Percentiles rank a stretch among this genome's conserved stretches.
Conservation (phyloP, 1,140 invertebrate genomes). For the Drosophila gunungcola region DNA sequence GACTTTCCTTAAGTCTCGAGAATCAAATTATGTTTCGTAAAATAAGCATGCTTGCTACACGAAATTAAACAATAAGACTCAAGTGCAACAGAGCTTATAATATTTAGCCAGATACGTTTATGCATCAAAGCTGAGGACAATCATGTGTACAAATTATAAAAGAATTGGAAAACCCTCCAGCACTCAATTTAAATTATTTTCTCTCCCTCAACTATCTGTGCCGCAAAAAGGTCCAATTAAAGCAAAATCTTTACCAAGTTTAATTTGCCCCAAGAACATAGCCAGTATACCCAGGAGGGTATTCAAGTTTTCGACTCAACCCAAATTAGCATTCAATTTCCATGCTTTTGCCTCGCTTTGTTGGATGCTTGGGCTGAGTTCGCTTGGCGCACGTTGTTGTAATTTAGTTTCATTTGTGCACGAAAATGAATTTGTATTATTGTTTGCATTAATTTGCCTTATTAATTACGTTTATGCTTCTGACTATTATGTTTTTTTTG, state of each 20-base stretch:
- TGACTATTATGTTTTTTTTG: constrained; percentile 52
- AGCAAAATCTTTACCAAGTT: constrained; percentile 19
- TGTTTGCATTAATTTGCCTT: constrained; percentile 84
- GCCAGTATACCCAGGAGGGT: constrained; percentile 38
- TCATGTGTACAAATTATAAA: not conserved
- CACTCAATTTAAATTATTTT: constrained; percentile 13
- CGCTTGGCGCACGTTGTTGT: constrained; percentile 64
- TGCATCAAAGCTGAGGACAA: not conserved
- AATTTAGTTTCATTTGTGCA: constrained; percentile 82
- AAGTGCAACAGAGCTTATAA: not conserved
- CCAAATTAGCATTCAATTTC: constrained; percentile 62
- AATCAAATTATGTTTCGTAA: not conserved
- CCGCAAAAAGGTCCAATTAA: constrained; percentile 24
- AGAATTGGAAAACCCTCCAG: constrained; percentile 1
- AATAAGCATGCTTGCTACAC: not conserved
- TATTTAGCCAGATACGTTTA: not conserved
- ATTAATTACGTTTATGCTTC: constrained; percentile 81
- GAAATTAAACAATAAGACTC: not conserved
- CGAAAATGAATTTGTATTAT: constrained; percentile 83
- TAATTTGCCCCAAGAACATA: constrained; percentile 27
- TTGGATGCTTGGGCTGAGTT: constrained; percentile 11
- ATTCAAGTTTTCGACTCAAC: constrained; percentile 56
- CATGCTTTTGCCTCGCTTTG: constrained; percentile 27
- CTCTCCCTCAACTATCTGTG: not conserved
- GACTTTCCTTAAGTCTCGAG: not conserved